These are phyloP conservation scores for Calyptommatus sinebrachiatus DNA, from an alignment of 2,113 vertebrate species.

Conservation along the genomic window DNA sequence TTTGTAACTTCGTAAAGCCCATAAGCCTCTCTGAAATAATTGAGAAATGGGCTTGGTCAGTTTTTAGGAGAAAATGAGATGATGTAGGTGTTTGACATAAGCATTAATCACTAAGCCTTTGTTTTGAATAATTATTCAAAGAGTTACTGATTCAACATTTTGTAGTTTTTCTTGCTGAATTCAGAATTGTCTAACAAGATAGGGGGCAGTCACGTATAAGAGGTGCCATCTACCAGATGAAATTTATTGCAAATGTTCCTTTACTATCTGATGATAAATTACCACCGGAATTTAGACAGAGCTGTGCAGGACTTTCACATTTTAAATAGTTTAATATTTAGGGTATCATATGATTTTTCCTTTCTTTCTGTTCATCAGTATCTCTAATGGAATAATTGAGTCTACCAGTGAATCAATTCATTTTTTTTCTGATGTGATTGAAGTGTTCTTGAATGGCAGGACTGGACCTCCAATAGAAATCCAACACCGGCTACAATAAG, in stretches of 20 bases:
- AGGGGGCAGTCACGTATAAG: conserved; percentile 29
- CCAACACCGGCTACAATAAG: too few species aligned
- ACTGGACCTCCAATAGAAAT: too few species aligned
- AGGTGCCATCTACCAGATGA: conserved; percentile 17
- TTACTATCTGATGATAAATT: not conserved
- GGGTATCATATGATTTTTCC: too few species aligned
- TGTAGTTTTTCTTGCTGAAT: conserved; percentile 45
- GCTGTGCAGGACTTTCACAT: not conserved
- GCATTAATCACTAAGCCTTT: conserved; percentile 18
- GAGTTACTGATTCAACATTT: conserved; percentile 53
- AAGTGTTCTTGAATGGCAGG: too few species aligned
- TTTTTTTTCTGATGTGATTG: too few species aligned
- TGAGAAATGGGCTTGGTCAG: conserved; percentile 17
- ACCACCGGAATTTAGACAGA: conserved; percentile 13
- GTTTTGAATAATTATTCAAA: conserved; percentile 51
- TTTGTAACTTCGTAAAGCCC: not conserved
- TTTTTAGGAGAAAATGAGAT: not conserved
- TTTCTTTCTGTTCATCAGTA: too few species aligned
- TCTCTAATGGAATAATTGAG: too few species aligned
- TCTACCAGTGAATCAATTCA: too few species aligned
- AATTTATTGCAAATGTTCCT: conserved; percentile 15
- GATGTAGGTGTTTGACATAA: conserved; percentile 23
- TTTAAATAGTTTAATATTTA: too few species aligned
- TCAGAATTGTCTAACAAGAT: conserved; percentile 11
- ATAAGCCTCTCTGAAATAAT: conserved; percentile 33